phyloP scores from a whole-genome alignment of 1,140 invertebrate genomes.

The Antheraea mylitta region DNA sequence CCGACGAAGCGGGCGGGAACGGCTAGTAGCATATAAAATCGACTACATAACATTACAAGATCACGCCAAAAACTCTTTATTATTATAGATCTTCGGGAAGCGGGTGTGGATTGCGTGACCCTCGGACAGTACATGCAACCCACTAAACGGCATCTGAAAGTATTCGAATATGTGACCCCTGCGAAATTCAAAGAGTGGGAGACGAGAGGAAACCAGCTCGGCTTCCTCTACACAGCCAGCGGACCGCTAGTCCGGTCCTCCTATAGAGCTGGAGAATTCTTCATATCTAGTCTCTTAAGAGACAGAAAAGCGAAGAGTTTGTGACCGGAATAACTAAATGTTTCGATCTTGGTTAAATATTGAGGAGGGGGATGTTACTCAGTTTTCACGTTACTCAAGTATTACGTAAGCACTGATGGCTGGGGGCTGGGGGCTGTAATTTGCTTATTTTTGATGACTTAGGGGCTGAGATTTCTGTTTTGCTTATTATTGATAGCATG shows the following conservation, averaged over 20 bases:
- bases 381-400: too few relatives aligned
- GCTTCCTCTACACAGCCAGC: conserved; percentile 98
- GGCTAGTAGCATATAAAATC: too few relatives aligned
- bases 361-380: too few relatives aligned
- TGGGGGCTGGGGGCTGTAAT: too few relatives aligned
- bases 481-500: too few relatives aligned
- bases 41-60: too few relatives aligned
- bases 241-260: conserved; percentile 98
- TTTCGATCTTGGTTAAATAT: background rate
- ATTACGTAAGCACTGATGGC: too few relatives aligned
- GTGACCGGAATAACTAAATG: conserved; percentile 28
- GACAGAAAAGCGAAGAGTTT: conserved; percentile 63
- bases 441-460: too few relatives aligned
- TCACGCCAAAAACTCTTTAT: too few relatives aligned
- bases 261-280: conserved; percentile 98
- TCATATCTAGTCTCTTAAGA: conserved; percentile 89
- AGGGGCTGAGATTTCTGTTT: too few relatives aligned
- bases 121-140: conserved; percentile 99
- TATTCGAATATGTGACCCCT: conserved; percentile 98
- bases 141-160: conserved; percentile 97
- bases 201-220: conserved; percentile 89
- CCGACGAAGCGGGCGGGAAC: too few relatives aligned
- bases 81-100: conserved; percentile 84
- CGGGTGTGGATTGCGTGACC: conserved; percentile 96
- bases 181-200: conserved; percentile 97